These are phyloP conservation scores for Palythoa caribaeorum DNA, from an alignment of 92 coral and sea anemone genomes.

Conservation along the genomic window DNA sequence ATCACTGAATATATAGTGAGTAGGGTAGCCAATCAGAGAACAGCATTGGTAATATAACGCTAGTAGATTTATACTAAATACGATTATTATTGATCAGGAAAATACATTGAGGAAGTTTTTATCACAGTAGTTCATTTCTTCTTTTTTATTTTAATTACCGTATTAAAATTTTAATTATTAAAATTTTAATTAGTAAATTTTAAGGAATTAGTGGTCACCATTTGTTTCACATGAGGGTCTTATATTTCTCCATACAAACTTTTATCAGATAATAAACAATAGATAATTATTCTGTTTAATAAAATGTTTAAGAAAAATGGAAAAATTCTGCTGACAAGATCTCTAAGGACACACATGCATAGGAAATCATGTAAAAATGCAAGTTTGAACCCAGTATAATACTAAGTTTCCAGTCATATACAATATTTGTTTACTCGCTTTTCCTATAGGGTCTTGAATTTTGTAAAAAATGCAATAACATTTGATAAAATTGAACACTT, in stretches of 20 bases:
- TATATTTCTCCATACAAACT: not conserved
- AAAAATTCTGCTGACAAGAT: not conserved
- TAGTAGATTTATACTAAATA: too few relatives aligned
- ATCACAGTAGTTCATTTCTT: conserved; percentile 1
- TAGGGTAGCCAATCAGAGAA: too few relatives aligned
- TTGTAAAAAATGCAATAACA: not conserved
- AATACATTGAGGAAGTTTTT: not conserved
- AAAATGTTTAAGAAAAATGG: too few relatives aligned
- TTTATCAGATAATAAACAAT: not conserved
- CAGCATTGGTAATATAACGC: too few relatives aligned
- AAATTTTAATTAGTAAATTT: not conserved
- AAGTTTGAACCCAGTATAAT: not conserved
- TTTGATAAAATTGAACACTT: conserved; percentile 8
- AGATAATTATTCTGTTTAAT: not conserved
- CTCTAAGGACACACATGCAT: not conserved
- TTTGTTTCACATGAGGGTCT: not conserved
- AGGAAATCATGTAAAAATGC: not conserved
- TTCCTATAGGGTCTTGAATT: conserved; percentile 6
- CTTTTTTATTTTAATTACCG: not conserved
- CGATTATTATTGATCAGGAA: not conserved
- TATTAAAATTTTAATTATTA: too few relatives aligned
- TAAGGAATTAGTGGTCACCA: not conserved
- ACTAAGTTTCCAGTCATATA: conserved; percentile 4
- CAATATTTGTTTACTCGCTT: not conserved
- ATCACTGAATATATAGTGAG: too few relatives aligned